phyloP scores from a whole-genome alignment of 2,888 invertebrate species.

The Acutogordius australiensis region DNA sequence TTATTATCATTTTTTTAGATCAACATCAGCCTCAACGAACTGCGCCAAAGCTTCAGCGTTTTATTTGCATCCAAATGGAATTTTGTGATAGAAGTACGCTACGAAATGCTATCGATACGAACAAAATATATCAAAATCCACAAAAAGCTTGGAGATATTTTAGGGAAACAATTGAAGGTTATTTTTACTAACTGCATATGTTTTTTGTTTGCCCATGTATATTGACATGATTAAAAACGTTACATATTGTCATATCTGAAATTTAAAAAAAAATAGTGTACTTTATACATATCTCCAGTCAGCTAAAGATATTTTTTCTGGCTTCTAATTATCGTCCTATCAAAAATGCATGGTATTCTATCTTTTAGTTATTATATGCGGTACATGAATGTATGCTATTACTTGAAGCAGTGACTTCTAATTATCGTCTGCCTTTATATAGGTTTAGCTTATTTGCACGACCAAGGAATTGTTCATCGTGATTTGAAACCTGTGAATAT shows the following conservation, averaged over 20 bases:
- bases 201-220: background rate
- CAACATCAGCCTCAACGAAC: no score
- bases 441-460: slow-evolving; percentile 20
- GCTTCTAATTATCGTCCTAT: no score
- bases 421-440: no score
- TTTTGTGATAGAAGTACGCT: slow-evolving; percentile 85
- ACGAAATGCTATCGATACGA: slow-evolving; percentile 48
- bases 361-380: no score
- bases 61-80: slow-evolving; percentile 45
- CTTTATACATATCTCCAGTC: background rate
- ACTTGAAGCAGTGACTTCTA: no score
- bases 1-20: no score
- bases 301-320: no score
- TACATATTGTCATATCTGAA: background rate
- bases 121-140: slow-evolving; percentile 38
- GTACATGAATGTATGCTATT: no score
- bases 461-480: slow-evolving; percentile 20
- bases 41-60: background rate
- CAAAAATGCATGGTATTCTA: no score
- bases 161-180: slow-evolving; percentile 54
- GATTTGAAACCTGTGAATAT: slow-evolving; percentile 44
- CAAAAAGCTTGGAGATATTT: slow-evolving; percentile 64
- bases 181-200: slow-evolving; percentile 20
- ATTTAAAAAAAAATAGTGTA: background rate
- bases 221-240: background rate